Evolutionary conservation across 2,113 vertebrate species (phyloP), one percentile per base, ranked within the genome.

Genomic region (Chloropsis hardwickii): DNA sequence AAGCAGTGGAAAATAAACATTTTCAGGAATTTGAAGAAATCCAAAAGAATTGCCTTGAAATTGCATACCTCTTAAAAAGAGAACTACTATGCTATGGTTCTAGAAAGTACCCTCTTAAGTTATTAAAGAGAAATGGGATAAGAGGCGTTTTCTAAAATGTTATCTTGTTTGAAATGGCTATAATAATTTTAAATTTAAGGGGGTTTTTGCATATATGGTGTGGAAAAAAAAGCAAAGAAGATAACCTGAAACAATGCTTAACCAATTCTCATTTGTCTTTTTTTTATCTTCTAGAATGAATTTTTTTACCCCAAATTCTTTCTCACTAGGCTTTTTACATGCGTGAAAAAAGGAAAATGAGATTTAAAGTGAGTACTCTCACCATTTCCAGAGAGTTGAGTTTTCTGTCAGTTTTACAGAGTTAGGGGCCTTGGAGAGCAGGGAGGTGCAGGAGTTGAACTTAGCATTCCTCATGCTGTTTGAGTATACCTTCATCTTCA

Each of bases 381-480:
- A 79, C 65, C 12, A 25, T 81, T 87, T 86, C 51, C 8, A 19
- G 29, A 35, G 39, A n/a, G 33, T 11, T 72, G 58, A 73, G 19
- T 56, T 45, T 58, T 69, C 33, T 29, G 21, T n/a, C 47, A 51
- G 19, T 79, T 85, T 86, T 86, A 48, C 28, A n/a, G 18, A 79
- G 33, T 51, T 77, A 33, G 0, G 2, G 54, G 58, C 20, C 42
- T 50, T 76, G 60, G 39, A 60, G 39, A 67, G 12, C 11, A 44
- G 6, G 0, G 2, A 62, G 7, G 50, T 54, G 88, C 29, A 85
- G 66, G 35, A 89, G 37, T 5, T 82, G 62, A 47, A 23, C 62
- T 70, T 83, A 0, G 1, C 0, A 0, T 37, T 85, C 56, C 22
- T 71, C 17, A 11, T 9, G 0, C 18, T 71, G 22, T 33, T 42